Evolutionary conservation across 2,113 vertebrate species (phyloP).

Genomic region (Psittacus erithacus): DNA sequence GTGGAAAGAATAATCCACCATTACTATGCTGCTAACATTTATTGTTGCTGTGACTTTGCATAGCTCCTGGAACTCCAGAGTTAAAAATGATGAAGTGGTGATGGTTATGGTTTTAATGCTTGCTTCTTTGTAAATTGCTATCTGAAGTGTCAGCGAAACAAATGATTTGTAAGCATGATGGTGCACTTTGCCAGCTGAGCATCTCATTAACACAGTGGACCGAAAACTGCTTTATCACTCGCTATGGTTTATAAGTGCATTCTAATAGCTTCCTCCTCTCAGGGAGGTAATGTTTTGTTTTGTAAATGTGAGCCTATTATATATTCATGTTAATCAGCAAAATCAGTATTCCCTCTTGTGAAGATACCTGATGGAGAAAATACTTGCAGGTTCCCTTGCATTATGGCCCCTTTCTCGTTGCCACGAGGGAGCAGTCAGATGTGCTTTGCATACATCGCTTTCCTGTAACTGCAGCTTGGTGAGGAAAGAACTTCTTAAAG

Average conservation of each 20-base stretch:
- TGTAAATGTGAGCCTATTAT: neutral
- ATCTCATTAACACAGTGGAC: slow-evolving; percentile 12
- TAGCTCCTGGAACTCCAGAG: neutral
- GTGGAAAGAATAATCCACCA: neutral
- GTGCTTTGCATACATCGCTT: neutral
- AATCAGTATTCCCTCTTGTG: neutral
- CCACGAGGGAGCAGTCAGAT: neutral
- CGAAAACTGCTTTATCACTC: neutral
- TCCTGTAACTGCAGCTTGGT: neutral
- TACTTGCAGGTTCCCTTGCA: neutral
- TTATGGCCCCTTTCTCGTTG: neutral
- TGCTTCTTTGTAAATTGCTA: slow-evolving; percentile 4
- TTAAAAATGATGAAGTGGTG: neutral
- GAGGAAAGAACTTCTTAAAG: neutral
- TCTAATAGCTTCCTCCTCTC: slow-evolving; percentile 41
- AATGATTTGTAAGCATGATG: slow-evolving; percentile 19
- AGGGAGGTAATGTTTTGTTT: slow-evolving; percentile 41
- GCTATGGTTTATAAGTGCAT: neutral
- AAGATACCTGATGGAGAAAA: neutral
- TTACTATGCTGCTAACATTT: neutral
- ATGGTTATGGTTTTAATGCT: neutral
- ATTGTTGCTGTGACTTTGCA: neutral
- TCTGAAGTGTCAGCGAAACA: slow-evolving; percentile 5
- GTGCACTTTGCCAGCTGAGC: slow-evolving; percentile 4
- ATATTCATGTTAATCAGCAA: neutral